Evolutionary conservation across 2,797 vertebrate species (phyloP).

Genomic region (Muraenolepis orangiensis): DNA sequence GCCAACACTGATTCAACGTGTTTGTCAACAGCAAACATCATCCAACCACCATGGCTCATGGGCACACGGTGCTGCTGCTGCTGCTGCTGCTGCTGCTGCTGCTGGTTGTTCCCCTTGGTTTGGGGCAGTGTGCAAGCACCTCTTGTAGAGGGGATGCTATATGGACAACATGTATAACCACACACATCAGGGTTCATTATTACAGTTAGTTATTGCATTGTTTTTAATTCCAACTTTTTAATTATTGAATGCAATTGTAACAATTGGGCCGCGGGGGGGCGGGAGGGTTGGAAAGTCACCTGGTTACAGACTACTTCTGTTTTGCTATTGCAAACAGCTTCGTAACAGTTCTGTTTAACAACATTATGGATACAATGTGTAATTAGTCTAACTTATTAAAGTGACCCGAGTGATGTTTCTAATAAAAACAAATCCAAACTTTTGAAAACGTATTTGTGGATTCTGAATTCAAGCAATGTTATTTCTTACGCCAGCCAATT

Average conservation of each 20-base stretch:
- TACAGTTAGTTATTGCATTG: not conserved
- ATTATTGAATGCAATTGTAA: not conserved
- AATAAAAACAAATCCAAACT: conserved; percentile 3
- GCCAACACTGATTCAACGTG: not conserved
- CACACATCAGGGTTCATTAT: not conserved
- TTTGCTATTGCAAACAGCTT: not conserved
- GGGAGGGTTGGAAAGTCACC: not conserved
- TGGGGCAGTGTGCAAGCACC: not conserved
- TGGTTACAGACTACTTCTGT: not conserved
- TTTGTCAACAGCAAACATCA: not conserved
- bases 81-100: no score
- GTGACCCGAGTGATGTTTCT: conserved; percentile 8
- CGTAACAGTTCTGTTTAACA: no score
- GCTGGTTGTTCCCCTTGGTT: not conserved
- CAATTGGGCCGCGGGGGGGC: no score
- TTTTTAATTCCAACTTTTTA: not conserved
- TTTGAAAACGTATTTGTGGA: not conserved
- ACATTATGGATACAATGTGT: not conserved
- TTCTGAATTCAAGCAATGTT: not conserved
- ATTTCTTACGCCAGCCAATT: not conserved
- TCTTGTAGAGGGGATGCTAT: not conserved
- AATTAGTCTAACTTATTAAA: not conserved
- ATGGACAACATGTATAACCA: not conserved
- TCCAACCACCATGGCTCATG: not conserved
- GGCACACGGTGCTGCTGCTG: not conserved